Conservation (phyloP, 1,140 invertebrate species). For the Sinonovacula constricta region DNA sequence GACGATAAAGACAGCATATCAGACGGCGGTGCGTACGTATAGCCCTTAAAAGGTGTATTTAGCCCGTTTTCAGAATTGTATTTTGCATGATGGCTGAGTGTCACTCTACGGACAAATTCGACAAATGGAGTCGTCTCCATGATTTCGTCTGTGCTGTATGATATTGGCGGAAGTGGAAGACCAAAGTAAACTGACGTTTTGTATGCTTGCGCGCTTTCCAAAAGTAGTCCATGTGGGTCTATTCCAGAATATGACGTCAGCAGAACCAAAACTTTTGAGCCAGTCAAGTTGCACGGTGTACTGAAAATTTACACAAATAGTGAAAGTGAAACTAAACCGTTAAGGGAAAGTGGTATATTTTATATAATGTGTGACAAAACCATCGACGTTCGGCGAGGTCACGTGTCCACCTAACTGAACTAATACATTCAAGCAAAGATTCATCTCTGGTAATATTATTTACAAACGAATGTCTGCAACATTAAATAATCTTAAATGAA, state of each 20-base stretch:
- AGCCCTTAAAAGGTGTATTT: slow-evolving; percentile 23
- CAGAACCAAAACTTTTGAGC: slow-evolving; percentile 59
- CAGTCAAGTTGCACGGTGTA: background rate
- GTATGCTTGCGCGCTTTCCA: slow-evolving; percentile 51
- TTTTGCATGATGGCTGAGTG: slow-evolving; percentile 57
- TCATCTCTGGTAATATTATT: too few species aligned
- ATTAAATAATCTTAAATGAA: too few species aligned
- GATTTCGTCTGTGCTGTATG: background rate
- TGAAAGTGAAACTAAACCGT: too few species aligned
- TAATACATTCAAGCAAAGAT: too few species aligned
- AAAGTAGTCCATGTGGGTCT: slow-evolving; percentile 64
- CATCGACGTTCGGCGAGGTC: too few species aligned
- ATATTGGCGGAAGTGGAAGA: slow-evolving; percentile 53
- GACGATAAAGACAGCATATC: too few species aligned
- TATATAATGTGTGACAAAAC: too few species aligned
- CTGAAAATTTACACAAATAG: too few species aligned
- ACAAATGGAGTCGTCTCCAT: slow-evolving; percentile 50
- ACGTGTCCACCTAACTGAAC: too few species aligned
- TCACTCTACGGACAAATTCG: slow-evolving; percentile 56
- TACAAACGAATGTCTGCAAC: too few species aligned
- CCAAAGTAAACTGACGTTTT: slow-evolving; percentile 67
- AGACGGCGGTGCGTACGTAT: too few species aligned
- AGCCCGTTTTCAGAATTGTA: slow-evolving; percentile 1
- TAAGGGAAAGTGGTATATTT: too few species aligned
- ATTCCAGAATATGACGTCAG: slow-evolving; percentile 64